Conservation (phyloP, 2,888 invertebrate species). For the Nomada fabriciana region DNA sequence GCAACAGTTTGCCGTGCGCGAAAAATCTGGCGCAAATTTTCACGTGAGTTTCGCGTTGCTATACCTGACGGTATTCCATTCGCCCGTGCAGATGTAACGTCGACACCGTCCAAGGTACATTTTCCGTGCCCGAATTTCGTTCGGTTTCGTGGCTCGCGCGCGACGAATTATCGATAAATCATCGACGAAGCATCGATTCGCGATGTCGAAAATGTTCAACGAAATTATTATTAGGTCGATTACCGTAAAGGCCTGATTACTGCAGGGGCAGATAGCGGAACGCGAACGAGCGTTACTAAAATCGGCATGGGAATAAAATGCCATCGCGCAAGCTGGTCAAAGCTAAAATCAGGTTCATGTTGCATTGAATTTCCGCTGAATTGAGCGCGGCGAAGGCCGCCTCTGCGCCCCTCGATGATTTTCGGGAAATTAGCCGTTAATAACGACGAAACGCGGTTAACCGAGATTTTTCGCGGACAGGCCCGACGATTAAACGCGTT, state of each 20-base stretch:
- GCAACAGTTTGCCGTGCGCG: constrained; percentile 65
- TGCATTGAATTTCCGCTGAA: constrained; percentile 64
- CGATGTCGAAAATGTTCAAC: constrained; percentile 40
- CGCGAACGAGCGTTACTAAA: constrained; percentile 35
- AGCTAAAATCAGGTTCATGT: constrained; percentile 64
- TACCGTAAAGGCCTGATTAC: constrained; percentile 34
- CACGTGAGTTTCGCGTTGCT: neutral
- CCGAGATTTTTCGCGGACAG: constrained; percentile 53
- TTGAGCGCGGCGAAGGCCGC: constrained; percentile 51
- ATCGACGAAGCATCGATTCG: constrained; percentile 17
- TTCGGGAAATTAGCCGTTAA: constrained; percentile 67
- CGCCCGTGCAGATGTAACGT: neutral
- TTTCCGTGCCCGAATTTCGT: neutral
- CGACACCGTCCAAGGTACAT: neutral
- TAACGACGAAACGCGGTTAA: constrained; percentile 63
- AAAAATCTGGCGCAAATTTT: constrained; percentile 43
- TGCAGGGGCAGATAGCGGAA: constrained; percentile 6
- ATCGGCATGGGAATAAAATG: constrained; percentile 57
- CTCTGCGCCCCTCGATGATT: constrained; percentile 55
- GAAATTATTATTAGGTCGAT: constrained; percentile 39
- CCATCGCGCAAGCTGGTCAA: constrained; percentile 58
- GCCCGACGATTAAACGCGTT: constrained; percentile 51
- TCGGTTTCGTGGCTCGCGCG: neutral
- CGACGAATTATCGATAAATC: constrained; percentile 24
- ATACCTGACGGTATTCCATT: neutral